phyloP scores from a whole-genome alignment of 30 jellyfish, hydroid and myxozoan species.

The Aurelia sp. region DNA sequence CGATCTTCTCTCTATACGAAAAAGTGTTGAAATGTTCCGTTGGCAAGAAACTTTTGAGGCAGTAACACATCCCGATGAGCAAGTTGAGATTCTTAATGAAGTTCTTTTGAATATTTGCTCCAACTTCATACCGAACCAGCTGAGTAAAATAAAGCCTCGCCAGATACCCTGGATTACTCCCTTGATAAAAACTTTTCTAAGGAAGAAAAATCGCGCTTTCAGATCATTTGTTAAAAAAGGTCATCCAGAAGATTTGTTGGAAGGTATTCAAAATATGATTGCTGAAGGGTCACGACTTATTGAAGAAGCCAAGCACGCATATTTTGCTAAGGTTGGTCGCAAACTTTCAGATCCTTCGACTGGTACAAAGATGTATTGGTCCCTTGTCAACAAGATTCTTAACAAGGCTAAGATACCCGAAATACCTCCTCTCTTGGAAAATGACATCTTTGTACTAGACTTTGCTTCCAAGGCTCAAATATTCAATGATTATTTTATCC shows the following conservation, averaged over 20 bases:
- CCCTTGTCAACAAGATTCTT: constrained; percentile 18
- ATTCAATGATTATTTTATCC: constrained; percentile 21
- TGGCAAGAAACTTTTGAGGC: constrained; percentile 27
- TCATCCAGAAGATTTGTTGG: constrained; percentile 18
- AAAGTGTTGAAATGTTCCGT: neutral
- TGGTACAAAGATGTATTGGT: constrained; percentile 57
- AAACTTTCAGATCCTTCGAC: constrained; percentile 30
- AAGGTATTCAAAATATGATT: constrained; percentile 27
- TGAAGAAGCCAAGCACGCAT: constrained; percentile 31
- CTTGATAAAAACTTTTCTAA: too few relatives aligned
- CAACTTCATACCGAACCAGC: constrained; percentile 51
- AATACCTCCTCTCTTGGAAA: constrained; percentile 50
- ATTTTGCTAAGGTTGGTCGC: constrained; percentile 34
- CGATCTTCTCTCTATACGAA: constrained; percentile 4
- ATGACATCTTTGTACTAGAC: constrained; percentile 12
- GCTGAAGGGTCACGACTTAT: neutral
- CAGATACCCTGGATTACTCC: too few relatives aligned
- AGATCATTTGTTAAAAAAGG: constrained; percentile 40
- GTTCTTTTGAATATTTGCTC: constrained; percentile 50
- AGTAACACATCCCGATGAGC: constrained; percentile 20
- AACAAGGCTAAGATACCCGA: constrained; percentile 24
- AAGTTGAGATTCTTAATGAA: constrained; percentile 34
- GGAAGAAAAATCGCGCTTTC: neutral
- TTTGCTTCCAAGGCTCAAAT: constrained; percentile 53
- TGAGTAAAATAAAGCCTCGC: neutral